Evolutionary conservation across 37 sponge, comb jelly and placozoan genomes (phyloP), one percentile per base, ranked within the genome.

Genomic region (Haliclona indistincta): DNA sequence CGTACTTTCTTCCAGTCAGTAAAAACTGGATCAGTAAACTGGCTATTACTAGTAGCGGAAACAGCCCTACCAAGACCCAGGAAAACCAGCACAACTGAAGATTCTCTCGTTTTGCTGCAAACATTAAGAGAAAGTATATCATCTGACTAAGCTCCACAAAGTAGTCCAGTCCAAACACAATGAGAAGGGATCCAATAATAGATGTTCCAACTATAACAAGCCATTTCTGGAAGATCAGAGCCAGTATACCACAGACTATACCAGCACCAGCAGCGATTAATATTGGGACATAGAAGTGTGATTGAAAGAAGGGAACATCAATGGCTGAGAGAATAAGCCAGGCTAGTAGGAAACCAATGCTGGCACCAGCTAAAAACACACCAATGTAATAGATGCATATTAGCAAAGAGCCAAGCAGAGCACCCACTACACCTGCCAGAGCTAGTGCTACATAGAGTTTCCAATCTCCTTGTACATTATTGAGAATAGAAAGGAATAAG

Each of bases 381-480:
- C 85, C 85, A 64, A 85, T 85, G 58, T 85, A 85, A 54, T 85
- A 77, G 69, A 85, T 55, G 56, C 78, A 71, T 42, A 85, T 72
- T 35, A 67, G 71, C 13, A 85, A 56, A 6, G 77, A 15, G 3
- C 85, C 85, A 54, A 23, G 4, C 20, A 85, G 32, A 0, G 64
- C 32, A 13, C 85, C 84, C 38, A 83, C 69, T 20, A 83, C 65
- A 0, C 42, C 51, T 20, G 75, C 37, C 3, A 36, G 56, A 2
- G 6, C 33, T 0, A 65, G 4, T 17, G 68, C 47, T 4, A 83
- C 69, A 33, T 73, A 81, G 35, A 66, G 10, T 20, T 15, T 39
- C 40, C 43, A 39, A 33, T 19, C 11, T 36, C 5, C 38, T 11
- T 13, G 5, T 32, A 58, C 6, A 20, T 58, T 26, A 6, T 20